Evolutionary conservation across 2,797 vertebrate genomes (phyloP), one percentile per base, ranked within the genome.

Genomic region (Heteromormyrus szaboi): DNA sequence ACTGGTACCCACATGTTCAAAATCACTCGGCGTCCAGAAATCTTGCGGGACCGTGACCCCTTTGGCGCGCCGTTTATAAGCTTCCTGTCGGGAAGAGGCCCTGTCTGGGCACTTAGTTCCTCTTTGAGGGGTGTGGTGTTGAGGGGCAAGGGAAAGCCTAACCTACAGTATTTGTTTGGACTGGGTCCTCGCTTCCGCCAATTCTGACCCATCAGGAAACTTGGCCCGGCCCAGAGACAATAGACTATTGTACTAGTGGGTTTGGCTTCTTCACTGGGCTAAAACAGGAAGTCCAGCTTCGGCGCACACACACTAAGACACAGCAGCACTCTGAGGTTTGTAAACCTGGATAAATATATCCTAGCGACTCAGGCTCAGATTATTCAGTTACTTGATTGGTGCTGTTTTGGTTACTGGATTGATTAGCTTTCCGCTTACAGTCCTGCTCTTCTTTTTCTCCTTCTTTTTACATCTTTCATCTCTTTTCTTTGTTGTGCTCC

Each of bases 131-230:
- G 19, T 88, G 89, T 88, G 91, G 50, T 88, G 76, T 72, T 88
- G 83, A 90, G 37, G 44, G 41, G 62, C 22, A 86, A 83, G 22
- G 91, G 62, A 12, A 90, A 88, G 65, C 87, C 79, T 54, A 65
- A 46, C 6, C 54, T 85, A 85, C 89, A 65, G 90, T 90, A 91
- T 91, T 90, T 93, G 90, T 92, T 93, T 93, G 91, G 92, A 90
- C 90, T 91, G 54, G 0, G 8, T 88, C 92, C 46, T 88, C 88
- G 87, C 92, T 93, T 94, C 93, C 91, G 84, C 92, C 85, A 91
- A 92, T 92, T 93, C 89, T 91, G 91, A 89, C 53, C 86, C 0
- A 46, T 85, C 92, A 94, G 95, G 93, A 95, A 93, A 90, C 91
- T 46, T 89, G 50, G 85, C 91, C 89, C 91, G 91, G 91, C 91